phyloP scores from a whole-genome alignment of 2,888 invertebrate species.

The Timema cristinae region DNA sequence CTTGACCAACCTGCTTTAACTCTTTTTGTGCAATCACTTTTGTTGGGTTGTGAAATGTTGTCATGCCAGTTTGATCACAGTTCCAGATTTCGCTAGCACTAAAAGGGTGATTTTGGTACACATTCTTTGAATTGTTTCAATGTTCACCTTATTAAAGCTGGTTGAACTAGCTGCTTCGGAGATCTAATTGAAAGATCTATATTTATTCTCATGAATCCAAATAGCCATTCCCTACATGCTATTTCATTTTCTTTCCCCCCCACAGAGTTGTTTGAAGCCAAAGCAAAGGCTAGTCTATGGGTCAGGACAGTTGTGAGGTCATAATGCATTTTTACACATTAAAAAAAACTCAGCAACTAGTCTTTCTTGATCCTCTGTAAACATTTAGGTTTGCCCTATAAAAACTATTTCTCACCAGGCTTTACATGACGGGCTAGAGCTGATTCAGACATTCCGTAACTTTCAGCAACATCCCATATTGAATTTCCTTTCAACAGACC shows the following conservation, averaged over 20 bases:
- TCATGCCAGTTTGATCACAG: not conserved
- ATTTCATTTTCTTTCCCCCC: not conserved
- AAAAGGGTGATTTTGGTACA: not conserved
- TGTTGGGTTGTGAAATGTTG: not conserved
- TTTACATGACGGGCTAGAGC: not conserved
- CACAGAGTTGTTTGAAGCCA: not conserved
- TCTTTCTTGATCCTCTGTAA: not conserved
- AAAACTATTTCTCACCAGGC: not conserved
- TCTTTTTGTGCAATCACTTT: no score
- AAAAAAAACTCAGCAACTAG: not conserved
- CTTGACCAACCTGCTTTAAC: not conserved
- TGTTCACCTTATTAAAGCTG: not conserved
- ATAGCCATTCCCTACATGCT: constrained; percentile 2
- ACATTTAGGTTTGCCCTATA: constrained; percentile 1
- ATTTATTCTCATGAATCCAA: not conserved
- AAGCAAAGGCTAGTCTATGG: not conserved
- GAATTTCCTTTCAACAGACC: not conserved
- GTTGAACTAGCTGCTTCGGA: not conserved
- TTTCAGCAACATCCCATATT: not conserved
- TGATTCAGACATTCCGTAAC: not conserved
- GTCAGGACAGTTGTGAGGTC: not conserved
- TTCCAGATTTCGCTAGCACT: constrained; percentile 2
- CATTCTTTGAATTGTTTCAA: not conserved
- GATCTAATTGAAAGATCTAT: not conserved
- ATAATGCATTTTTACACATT: not conserved